Base-by-base conservation (phyloP, 2,797 vertebrate species). In the Semaprochilodus insignis region DNA sequence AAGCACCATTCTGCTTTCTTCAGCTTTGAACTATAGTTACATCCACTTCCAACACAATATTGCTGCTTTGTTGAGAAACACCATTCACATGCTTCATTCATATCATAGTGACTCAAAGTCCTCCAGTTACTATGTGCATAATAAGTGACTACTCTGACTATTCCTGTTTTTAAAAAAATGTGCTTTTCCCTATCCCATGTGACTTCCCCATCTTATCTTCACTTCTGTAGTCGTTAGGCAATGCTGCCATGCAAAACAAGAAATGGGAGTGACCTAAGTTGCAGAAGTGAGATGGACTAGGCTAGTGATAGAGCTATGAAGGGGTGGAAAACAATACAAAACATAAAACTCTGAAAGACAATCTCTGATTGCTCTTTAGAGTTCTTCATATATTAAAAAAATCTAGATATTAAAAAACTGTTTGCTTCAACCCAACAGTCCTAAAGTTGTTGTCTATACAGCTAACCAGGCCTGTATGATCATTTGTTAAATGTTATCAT, bases 161-260 rank as follows among this genome's bases (percentile, higher is more conserved):
- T 2, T 14, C 10, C 55, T 59, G 54, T 36, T 59, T 40, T n/a
- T n/a, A n/a, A n/a, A 59, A 19, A 59, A n/a, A n/a, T 2, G 31
- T 57, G n/a, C 54, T 74, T 57, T 57, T n/a, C 52, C 73, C 55
- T 11, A n/a, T 14, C 10, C 25, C 51, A 11, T 74, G 72, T 27
- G 72, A 74, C 25, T 34, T 52, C 70, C n/a, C 19, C 14, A n/a
- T 59, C 54, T 59, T 74, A 59, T 36, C 73, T 74, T 57, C 52
- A 57, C 71, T 74, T 74, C 25, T 17, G 51, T 57, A 54, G 27
- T 1, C 6, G 3, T 74, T 59, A 40, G 36, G 54, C 54, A 74
- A 74, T 23, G 6, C 54, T 59, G 54, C 19, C 52, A 59, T 17
- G 17, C 10, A 57, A 59, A 59, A 59, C 3, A 25, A 57, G 72